A percentile compares a stretch with the other conserved stretches of the same genome.
Conservation (phyloP, 2,113 vertebrate genomes). For the Silurus asotus region DNA sequence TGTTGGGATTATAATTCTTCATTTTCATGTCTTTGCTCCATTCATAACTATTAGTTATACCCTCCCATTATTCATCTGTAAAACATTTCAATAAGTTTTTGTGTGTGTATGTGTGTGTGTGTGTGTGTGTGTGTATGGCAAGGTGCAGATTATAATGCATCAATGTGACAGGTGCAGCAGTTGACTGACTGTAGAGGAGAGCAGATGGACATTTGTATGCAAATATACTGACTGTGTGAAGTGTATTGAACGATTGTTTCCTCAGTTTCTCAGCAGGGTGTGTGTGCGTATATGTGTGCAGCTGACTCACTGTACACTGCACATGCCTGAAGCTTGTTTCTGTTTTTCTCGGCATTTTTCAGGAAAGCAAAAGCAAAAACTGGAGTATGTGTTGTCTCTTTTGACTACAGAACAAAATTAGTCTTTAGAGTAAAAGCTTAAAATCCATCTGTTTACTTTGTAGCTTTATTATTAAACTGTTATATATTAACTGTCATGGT, state of each 20-base stretch:
- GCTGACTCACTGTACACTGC: background rate
- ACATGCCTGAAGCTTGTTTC: background rate
- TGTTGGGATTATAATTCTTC: background rate
- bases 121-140: background rate
- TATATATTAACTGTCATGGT: background rate
- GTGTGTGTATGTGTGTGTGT: background rate
- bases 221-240: constrained; percentile 20
- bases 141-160: background rate
- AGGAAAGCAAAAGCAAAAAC: background rate
- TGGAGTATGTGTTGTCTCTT: background rate
- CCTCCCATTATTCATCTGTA: background rate
- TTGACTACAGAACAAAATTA: background rate
- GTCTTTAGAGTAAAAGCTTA: background rate
- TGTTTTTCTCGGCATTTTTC: background rate
- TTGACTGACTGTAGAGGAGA: background rate
- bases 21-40: background rate
- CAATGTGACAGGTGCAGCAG: background rate
- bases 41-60: background rate
- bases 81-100: background rate
- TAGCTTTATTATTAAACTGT: background rate
- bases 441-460: background rate
- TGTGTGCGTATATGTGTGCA: background rate
- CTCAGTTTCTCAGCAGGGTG: background rate
- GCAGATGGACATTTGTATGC: background rate
- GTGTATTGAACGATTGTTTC: background rate